Percentiles rank a stretch among this genome's conserved stretches.
These are phyloP conservation scores for Karalla daura DNA, from an alignment of 2,797 vertebrate species.

Conservation along the genomic window DNA sequence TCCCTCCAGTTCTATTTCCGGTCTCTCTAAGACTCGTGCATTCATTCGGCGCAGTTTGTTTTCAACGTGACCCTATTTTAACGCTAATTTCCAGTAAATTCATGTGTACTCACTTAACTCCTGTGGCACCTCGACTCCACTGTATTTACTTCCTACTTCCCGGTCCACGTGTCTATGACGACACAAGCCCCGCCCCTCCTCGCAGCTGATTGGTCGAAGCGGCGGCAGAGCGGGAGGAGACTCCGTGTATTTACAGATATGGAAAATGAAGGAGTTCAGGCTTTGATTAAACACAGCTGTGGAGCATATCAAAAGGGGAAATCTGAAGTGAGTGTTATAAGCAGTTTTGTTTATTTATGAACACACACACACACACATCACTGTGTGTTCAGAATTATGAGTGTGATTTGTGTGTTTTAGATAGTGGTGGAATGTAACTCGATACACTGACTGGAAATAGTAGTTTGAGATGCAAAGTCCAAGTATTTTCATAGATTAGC, in stretches of 20 bases:
- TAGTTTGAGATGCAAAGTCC: too few species aligned
- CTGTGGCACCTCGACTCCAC: slow-evolving; percentile 41
- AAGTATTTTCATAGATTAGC: too few species aligned
- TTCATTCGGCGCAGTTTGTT: neutral
- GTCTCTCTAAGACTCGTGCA: neutral
- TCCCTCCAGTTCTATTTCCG: neutral
- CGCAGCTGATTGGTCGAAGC: slow-evolving; percentile 58
- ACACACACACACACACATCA: neutral
- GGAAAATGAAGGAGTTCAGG: neutral
- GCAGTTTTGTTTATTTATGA: neutral
- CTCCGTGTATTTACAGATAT: neutral
- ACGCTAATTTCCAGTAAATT: neutral
- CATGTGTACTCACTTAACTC: slow-evolving; percentile 64
- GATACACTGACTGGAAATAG: too few species aligned
- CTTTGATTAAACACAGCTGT: neutral
- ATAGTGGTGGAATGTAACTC: neutral
- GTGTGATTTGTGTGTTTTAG: neutral
- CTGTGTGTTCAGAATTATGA: neutral
- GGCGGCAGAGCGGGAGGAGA: neutral
- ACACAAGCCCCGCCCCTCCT: slow-evolving; percentile 41
- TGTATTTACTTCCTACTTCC: slow-evolving; percentile 84
- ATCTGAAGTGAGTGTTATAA: too few species aligned
- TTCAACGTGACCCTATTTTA: fast-evolving
- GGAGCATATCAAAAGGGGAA: too few species aligned
- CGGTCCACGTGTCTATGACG: slow-evolving; percentile 78